These are phyloP conservation scores for Heliornis fulica DNA, from an alignment of 2,113 vertebrate genomes.

Conservation along the genomic window DNA sequence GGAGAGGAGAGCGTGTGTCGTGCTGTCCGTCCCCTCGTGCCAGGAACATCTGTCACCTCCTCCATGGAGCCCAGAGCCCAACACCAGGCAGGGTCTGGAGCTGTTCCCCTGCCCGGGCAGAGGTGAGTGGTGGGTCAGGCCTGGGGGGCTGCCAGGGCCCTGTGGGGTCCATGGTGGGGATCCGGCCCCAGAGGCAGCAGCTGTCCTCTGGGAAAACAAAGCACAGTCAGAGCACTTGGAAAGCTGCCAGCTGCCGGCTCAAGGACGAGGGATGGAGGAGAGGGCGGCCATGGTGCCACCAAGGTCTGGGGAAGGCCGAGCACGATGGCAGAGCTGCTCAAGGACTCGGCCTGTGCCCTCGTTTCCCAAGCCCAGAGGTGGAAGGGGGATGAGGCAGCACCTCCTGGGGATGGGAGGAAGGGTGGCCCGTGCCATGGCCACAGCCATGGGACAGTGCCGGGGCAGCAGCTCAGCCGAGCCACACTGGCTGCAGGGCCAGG, in stretches of 20 bases:
- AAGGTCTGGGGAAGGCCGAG: not conserved
- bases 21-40: not conserved
- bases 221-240: not conserved
- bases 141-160: not conserved
- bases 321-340: not conserved
- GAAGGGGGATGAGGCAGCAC: not conserved
- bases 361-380: not conserved
- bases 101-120: fast-evolving
- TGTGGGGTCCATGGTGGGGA: not conserved
- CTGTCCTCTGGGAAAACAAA: not conserved
- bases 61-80: not conserved
- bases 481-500: not conserved
- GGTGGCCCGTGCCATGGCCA: fast-evolving
- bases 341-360: not conserved
- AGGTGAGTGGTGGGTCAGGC: fast-evolving
- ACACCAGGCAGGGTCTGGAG: not conserved
- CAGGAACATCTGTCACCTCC: not conserved
- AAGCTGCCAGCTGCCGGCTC: fast-evolving
- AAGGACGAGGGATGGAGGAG: not conserved
- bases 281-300: not conserved
- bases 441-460: not conserved
- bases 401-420: not conserved
- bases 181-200: not conserved
- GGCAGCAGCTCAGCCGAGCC: not conserved
- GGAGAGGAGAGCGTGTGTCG: not conserved